phyloP scores from a whole-genome alignment of 2,113 vertebrate species.

The Gymnocephalus cernua region DNA sequence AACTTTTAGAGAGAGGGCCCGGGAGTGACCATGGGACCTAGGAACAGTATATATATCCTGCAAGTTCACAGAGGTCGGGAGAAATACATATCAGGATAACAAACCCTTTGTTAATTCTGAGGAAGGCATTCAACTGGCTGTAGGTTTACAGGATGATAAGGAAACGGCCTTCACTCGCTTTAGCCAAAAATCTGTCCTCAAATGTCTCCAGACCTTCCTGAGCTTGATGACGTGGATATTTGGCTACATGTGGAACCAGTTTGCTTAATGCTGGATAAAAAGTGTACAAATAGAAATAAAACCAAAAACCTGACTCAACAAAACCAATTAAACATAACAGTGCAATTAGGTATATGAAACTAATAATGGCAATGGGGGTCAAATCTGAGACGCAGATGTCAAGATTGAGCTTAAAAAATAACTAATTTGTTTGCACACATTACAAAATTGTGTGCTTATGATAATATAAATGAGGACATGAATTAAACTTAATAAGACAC shows the following conservation, averaged over 20 bases:
- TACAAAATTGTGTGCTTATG: background rate
- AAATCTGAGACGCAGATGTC: background rate
- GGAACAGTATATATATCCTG: background rate
- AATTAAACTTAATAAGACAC: background rate
- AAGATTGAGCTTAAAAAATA: background rate
- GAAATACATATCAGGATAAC: background rate
- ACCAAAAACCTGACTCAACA: background rate
- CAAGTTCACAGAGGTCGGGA: background rate
- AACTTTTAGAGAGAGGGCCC: background rate
- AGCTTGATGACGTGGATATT: background rate
- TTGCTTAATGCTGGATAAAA: conserved; percentile 17
- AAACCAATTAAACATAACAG: conserved; percentile 21
- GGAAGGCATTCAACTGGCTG: conserved; percentile 8
- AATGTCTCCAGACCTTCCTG: conserved; percentile 13
- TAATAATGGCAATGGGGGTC: background rate
- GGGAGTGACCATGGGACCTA: conserved; percentile 27
- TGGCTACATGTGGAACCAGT: background rate
- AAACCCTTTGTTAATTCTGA: conserved; percentile 22
- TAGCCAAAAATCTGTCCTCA: background rate
- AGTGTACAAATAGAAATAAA: background rate
- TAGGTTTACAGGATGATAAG: background rate
- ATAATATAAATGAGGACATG: background rate
- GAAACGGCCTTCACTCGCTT: background rate
- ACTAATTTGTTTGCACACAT: background rate
- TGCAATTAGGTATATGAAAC: background rate